Base-by-base conservation (phyloP, 1,140 invertebrate genomes). In the Leptonema lineaticorne region DNA sequence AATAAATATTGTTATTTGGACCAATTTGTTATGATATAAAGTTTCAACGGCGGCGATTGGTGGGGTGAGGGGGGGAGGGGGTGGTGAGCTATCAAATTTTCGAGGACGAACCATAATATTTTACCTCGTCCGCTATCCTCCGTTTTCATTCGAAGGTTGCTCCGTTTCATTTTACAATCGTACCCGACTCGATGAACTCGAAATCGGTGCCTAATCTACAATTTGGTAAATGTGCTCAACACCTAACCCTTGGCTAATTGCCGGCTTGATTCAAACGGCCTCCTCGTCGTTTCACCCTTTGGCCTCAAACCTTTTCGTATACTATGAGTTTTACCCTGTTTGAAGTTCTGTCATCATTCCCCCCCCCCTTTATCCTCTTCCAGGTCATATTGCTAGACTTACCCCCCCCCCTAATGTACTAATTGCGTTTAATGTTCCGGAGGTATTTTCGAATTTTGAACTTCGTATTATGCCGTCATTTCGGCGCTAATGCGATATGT, bases 221-320 rank as follows among this genome's bases (percentile, higher is more conserved):
- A 58, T 58, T 58, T 58, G 56, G 56, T 58, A 58, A 58, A 58
- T 58, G 56, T 58, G 56, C 26, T 58, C 56, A 58, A 58, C 56
- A 58, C 56, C 56, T 58, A 58, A 27, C 56, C 24, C 56, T 27
- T 9, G 56, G 24, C 24, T 27, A 28, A 58, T 28, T 58, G 24
- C 24, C 27, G 2, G 46, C 20, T 48, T n/a, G n/a, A n/a, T n/a
- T n/a, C n/a, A n/a, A n/a, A n/a, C n/a, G n/a, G 2, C 37, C 37
- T 16, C 37, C 30, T 33, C 30, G 5, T 33, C 30, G 5, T 33
- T n/a, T n/a, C n/a, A n/a, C n/a, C n/a, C n/a, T n/a, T n/a, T n/a
- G n/a, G n/a, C n/a, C n/a, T n/a, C n/a, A n/a, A n/a, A n/a, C n/a
- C n/a, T 33, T 11, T 41, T 3, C 37, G 2, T 41, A 9, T 41